A percentile compares a stretch with the other conserved stretches of the same genome.
These are phyloP conservation scores for Hermaeophaga mercurialis DNA, from an alignment of 2,888 invertebrate species.

Conservation along the genomic window DNA sequence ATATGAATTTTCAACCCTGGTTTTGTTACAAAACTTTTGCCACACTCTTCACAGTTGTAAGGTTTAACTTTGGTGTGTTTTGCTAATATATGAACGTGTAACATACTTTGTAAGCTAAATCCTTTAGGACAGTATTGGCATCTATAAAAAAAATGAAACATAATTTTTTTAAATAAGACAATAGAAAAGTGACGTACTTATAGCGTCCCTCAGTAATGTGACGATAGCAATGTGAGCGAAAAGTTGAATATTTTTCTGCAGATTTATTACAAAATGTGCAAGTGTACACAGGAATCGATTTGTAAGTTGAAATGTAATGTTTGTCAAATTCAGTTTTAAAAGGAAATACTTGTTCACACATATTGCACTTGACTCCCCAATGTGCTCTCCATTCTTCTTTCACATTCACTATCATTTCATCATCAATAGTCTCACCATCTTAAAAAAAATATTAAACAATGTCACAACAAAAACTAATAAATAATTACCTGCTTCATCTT, in stretches of 20 bases:
- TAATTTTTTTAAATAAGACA: neutral
- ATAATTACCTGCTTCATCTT: slow-evolving; percentile 49
- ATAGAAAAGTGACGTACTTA: slow-evolving; percentile 55
- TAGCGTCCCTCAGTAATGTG: slow-evolving; percentile 64
- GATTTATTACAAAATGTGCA: slow-evolving; percentile 65
- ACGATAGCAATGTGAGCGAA: slow-evolving; percentile 63
- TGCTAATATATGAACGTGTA: slow-evolving; percentile 62
- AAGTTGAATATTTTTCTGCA: slow-evolving; percentile 61
- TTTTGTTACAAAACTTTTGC: slow-evolving; percentile 57
- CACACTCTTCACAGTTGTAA: slow-evolving; percentile 56
- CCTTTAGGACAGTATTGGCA: slow-evolving; percentile 62
- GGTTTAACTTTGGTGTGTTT: slow-evolving; percentile 60
- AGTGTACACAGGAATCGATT: slow-evolving; percentile 61
- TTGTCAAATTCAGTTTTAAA: slow-evolving; percentile 61
- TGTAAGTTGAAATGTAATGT: slow-evolving; percentile 58
- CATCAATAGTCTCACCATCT: slow-evolving; percentile 50
- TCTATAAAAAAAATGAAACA: slow-evolving; percentile 48
- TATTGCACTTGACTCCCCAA: slow-evolving; percentile 63
- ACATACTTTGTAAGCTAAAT: slow-evolving; percentile 61
- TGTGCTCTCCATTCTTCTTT: slow-evolving; percentile 56
- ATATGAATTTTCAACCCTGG: slow-evolving; percentile 60
- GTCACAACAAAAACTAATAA: neutral
- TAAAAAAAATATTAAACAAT: slow-evolving; percentile 9
- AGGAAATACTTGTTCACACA: slow-evolving; percentile 61
- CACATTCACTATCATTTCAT: slow-evolving; percentile 59